These are phyloP conservation scores for Tenualosa thibaudeaui DNA, from an alignment of 2,797 vertebrate genomes.

Conservation along the genomic window DNA sequence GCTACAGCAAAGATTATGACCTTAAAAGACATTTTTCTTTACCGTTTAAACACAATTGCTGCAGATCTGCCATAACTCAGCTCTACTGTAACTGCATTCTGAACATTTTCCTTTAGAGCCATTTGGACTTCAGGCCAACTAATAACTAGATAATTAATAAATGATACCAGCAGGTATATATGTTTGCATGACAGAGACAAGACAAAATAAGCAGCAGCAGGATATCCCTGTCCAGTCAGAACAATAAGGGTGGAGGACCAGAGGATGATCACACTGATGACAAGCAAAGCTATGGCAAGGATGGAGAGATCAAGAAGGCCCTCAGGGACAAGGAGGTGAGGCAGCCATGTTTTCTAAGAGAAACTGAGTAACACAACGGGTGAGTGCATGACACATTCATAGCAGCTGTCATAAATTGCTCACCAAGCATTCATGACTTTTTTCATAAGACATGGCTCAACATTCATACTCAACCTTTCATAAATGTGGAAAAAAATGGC, in stretches of 20 bases:
- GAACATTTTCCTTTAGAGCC: too few species aligned
- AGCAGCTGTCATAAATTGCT: too few species aligned
- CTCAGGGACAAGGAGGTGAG: conserved; percentile 29
- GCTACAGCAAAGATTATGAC: too few species aligned
- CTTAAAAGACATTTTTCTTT: too few species aligned
- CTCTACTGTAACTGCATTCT: too few species aligned
- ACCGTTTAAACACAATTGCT: too few species aligned
- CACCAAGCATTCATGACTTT: too few species aligned
- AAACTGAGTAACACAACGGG: conserved; percentile 41
- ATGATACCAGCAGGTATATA: background rate
- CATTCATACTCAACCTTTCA: too few species aligned
- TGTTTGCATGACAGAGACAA: conserved; percentile 49
- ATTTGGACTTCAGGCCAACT: too few species aligned
- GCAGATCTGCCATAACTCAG: too few species aligned
- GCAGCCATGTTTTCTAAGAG: background rate
- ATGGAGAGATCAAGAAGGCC: conserved; percentile 30
- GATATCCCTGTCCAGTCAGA: conserved; percentile 35
- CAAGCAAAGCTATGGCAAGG: conserved; percentile 18
- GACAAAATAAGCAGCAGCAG: conserved; percentile 51
- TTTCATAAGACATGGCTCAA: too few species aligned
- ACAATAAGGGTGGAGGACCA: conserved; percentile 33
- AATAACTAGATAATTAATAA: background rate
- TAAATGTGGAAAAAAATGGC: background rate
- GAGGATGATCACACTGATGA: conserved; percentile 35
- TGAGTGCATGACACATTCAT: too few species aligned